Evolutionary conservation across 1,140 invertebrate species (phyloP).

Genomic region (Aphelenchoides avenae): DNA sequence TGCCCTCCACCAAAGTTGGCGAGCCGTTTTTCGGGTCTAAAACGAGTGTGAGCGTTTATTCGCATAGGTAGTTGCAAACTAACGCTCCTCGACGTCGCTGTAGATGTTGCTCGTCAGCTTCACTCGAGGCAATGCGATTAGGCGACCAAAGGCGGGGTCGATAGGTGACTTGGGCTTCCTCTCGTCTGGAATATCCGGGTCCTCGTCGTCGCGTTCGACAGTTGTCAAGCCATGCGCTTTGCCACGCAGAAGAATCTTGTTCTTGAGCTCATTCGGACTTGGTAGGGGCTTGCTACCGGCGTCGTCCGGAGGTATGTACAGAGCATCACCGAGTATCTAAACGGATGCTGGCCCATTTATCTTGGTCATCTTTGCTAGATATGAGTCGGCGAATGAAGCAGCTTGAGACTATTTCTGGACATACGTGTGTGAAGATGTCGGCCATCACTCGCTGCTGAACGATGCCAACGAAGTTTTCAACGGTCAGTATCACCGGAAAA

Average conservation of each 20-base stretch:
- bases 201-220: slow-evolving; percentile 13
- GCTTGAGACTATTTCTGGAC: too few relatives aligned
- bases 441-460: slow-evolving; percentile 95
- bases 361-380: too few relatives aligned
- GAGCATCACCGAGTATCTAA: slow-evolving; percentile 35
- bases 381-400: too few relatives aligned
- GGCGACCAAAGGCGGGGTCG: slow-evolving; percentile 33
- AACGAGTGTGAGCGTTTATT: background rate
- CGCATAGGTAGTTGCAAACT: slow-evolving; percentile 15
- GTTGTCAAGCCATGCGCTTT: slow-evolving; percentile 22
- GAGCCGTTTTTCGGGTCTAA: slow-evolving; percentile 47
- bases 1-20: slow-evolving; percentile 41
- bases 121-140: slow-evolving; percentile 49
- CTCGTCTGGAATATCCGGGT: slow-evolving; percentile 23
- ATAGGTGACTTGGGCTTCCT: slow-evolving; percentile 12
- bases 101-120: slow-evolving; percentile 39
- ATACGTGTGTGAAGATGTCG: slow-evolving; percentile 58
- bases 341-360: too few relatives aligned
- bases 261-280: slow-evolving; percentile 31
- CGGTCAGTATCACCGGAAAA: slow-evolving; percentile 91
- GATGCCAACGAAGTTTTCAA: slow-evolving; percentile 94
- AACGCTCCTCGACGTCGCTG: slow-evolving; percentile 38
- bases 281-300: slow-evolving; percentile 32
- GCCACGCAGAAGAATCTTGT: slow-evolving; percentile 41
- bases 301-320: slow-evolving; percentile 39